These are phyloP conservation scores for Cydia fagiglandana DNA, from an alignment of 1,140 invertebrate genomes.

Conservation along the genomic window DNA sequence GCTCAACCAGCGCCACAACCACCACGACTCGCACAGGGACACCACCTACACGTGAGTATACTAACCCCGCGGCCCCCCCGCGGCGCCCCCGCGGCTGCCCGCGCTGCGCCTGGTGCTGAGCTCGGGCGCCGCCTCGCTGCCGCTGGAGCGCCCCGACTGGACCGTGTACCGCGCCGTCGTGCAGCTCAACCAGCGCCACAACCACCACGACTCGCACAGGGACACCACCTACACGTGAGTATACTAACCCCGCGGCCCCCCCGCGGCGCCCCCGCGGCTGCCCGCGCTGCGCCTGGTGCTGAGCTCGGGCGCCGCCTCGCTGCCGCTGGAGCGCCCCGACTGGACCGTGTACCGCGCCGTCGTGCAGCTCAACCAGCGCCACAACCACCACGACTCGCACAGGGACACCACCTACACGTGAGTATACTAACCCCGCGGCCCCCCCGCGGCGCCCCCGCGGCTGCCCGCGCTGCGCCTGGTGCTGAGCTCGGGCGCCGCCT, in stretches of 20 bases:
- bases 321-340: constrained; percentile 89
- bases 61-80: constrained; percentile 4
- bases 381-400: constrained; percentile 59
- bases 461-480: constrained; percentile 67
- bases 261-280: constrained; percentile 41
- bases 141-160: constrained; percentile 89
- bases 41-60: constrained; percentile 70
- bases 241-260: neutral
- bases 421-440: constrained; percentile 37
- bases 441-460: constrained; percentile 36
- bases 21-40: constrained; percentile 67
- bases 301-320: constrained; percentile 85
- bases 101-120: constrained; percentile 65
- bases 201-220: constrained; percentile 61
- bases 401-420: constrained; percentile 75
- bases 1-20: constrained; percentile 70
- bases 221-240: constrained; percentile 75
- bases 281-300: constrained; percentile 68
- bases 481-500: constrained; percentile 83
- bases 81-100: constrained; percentile 48
- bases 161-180: constrained; percentile 97
- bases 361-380: constrained; percentile 82
- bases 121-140: constrained; percentile 88
- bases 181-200: constrained; percentile 79
- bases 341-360: constrained; percentile 97